phyloP scores from a whole-genome alignment of 1,140 invertebrate species.

The Colletes gigas region DNA sequence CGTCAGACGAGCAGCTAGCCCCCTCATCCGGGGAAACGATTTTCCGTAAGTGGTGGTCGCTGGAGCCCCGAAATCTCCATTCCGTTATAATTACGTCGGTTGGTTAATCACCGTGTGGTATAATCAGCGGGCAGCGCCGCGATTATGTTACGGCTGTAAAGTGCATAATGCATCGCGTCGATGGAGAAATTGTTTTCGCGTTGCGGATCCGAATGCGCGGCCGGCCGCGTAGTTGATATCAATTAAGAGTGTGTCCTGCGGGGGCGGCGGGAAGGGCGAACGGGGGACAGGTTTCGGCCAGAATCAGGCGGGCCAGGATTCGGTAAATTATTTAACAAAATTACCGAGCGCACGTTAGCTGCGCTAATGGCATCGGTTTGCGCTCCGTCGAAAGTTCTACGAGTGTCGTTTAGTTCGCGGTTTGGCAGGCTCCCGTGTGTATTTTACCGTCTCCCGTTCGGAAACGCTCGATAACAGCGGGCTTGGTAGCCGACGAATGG shows the following conservation, averaged over 20 bases:
- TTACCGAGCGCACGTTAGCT: constrained; percentile 23
- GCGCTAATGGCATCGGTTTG: constrained; percentile 33
- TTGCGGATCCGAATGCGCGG: constrained; percentile 8
- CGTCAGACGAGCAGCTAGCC: not conserved
- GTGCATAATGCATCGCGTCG: constrained; percentile 29
- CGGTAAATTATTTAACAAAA: constrained; percentile 49
- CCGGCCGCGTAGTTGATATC: not conserved
- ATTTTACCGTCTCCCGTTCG: not conserved
- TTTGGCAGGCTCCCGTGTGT: constrained; percentile 28
- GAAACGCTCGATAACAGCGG: constrained; percentile 14
- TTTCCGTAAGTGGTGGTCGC: constrained; percentile 13
- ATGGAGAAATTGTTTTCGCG: constrained; percentile 34
- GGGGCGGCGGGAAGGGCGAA: no score
- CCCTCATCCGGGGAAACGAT: not conserved
- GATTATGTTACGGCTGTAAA: constrained; percentile 22
- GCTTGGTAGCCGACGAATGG: not conserved
- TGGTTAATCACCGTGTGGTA: constrained; percentile 55
- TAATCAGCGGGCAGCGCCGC: constrained; percentile 44
- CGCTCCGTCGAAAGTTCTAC: constrained; percentile 18
- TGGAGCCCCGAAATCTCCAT: constrained; percentile 33
- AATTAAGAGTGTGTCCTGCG: constrained; percentile 8
- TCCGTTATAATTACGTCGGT: constrained; percentile 15
- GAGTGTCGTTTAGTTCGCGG: constrained; percentile 29
- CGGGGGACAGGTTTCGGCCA: not conserved
- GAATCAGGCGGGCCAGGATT: not conserved